Percentiles rank a stretch among this genome's conserved stretches.
Conservation (phyloP, 2,888 invertebrate genomes). For the Timema podura region DNA sequence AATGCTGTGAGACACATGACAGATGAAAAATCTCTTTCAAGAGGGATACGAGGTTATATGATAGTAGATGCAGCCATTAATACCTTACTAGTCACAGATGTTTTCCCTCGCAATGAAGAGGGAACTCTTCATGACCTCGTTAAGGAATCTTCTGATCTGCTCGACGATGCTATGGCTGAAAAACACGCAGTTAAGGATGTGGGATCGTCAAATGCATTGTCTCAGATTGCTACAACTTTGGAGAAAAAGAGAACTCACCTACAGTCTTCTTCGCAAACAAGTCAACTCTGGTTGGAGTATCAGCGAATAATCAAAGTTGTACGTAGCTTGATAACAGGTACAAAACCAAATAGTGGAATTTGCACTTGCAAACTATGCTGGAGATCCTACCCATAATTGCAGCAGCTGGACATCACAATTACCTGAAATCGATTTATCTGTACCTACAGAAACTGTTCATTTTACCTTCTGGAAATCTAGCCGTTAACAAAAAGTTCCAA, state of each 20-base stretch:
- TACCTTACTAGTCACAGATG: background rate
- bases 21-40: background rate
- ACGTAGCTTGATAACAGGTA: background rate
- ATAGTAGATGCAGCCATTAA: background rate
- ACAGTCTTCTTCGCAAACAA: background rate
- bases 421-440: too few species aligned
- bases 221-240: background rate
- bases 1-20: background rate
- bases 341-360: background rate
- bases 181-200: background rate
- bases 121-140: background rate
- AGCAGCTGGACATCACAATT: too few species aligned
- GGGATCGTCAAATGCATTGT: background rate
- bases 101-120: background rate
- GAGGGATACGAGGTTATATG: constrained; percentile 1
- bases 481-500: background rate
- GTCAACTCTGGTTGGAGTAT: constrained; percentile 2
- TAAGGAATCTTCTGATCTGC: background rate
- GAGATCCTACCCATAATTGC: too few species aligned
- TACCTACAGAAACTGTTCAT: background rate
- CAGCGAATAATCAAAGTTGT: background rate
- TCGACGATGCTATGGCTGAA: background rate
- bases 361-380: too few species aligned
- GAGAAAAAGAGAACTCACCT: background rate
- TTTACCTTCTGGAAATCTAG: too few species aligned